Conservation (phyloP, 2,113 vertebrate genomes). For the Phalacrocorax aristotelis region DNA sequence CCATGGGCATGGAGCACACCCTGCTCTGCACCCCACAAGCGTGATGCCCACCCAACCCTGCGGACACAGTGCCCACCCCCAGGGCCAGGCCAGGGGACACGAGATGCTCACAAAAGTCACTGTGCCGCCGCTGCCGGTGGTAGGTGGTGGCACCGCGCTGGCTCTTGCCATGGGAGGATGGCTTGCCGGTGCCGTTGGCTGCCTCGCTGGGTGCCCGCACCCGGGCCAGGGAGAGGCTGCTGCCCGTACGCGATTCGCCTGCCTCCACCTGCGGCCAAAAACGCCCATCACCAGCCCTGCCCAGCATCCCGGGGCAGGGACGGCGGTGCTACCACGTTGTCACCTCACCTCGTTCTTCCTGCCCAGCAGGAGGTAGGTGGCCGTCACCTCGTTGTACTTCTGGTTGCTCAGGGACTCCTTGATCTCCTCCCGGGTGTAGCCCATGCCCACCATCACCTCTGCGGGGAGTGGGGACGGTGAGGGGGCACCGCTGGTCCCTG, state of each 20-base stretch:
- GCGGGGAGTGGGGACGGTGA: neutral
- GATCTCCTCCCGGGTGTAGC: conserved; percentile 89
- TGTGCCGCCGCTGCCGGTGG: conserved; percentile 91
- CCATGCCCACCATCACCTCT: conserved; percentile 96
- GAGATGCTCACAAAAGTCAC: conserved; percentile 87
- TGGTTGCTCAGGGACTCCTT: conserved; percentile 84
- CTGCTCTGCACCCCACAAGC: neutral
- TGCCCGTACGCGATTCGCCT: conserved; percentile 78
- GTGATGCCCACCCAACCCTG: neutral
- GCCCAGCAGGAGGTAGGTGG: conserved; percentile 93
- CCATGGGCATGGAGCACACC: neutral
- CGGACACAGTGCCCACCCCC: neutral
- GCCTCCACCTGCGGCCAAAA: conserved; percentile 66
- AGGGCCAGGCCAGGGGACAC: neutral
- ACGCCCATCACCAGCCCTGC: neutral
- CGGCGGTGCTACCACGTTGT: fast-evolving
- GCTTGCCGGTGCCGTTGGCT: conserved; percentile 86
- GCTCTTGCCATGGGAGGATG: conserved; percentile 85
- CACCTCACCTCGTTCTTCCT: conserved; percentile 81
- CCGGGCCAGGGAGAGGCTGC: conserved; percentile 87
- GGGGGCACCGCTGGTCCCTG: neutral
- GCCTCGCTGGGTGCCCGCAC: conserved; percentile 85
- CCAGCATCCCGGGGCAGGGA: neutral
- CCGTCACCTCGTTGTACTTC: conserved; percentile 93
- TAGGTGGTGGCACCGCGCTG: conserved; percentile 87